These are phyloP conservation scores for Laterallus jamaicensis DNA, from an alignment of 2,113 vertebrate genomes.

Conservation along the genomic window DNA sequence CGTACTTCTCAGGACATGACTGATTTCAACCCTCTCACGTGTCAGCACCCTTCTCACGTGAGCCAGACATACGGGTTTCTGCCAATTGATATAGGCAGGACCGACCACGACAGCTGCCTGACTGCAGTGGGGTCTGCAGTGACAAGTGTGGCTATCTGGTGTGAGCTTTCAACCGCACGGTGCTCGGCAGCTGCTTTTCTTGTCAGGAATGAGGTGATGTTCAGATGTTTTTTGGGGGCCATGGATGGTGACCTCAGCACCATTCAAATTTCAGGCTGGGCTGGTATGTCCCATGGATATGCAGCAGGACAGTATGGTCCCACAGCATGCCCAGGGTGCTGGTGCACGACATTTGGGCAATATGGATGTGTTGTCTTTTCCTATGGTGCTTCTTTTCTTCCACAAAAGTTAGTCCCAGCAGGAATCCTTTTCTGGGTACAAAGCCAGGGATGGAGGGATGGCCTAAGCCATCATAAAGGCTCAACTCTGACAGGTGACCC, in stretches of 20 bases:
- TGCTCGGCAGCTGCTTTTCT: neutral
- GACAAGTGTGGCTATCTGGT: rapidly evolving
- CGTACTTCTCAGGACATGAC: neutral
- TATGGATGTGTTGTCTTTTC: neutral
- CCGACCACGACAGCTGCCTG: rapidly evolving
- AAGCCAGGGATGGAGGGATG: neutral
- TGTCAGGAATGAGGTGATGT: neutral
- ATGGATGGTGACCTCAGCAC: neutral
- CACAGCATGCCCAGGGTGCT: neutral
- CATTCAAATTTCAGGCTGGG: neutral
- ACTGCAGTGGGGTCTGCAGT: rapidly evolving
- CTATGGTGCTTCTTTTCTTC: neutral
- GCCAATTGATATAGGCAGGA: neutral
- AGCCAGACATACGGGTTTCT: neutral
- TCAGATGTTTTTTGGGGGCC: neutral
- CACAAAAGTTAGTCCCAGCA: neutral
- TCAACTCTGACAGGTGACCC: neutral
- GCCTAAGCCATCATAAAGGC: neutral
- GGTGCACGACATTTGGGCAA: rapidly evolving
- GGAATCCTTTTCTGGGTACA: neutral
- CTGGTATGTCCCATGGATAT: neutral
- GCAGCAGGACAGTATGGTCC: neutral
- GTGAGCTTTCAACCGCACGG: rapidly evolving
- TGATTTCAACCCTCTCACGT: neutral
- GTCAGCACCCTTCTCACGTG: neutral